These are phyloP conservation scores for Seira sanloemensis DNA, from an alignment of 2,888 invertebrate species.

Conservation along the genomic window DNA sequence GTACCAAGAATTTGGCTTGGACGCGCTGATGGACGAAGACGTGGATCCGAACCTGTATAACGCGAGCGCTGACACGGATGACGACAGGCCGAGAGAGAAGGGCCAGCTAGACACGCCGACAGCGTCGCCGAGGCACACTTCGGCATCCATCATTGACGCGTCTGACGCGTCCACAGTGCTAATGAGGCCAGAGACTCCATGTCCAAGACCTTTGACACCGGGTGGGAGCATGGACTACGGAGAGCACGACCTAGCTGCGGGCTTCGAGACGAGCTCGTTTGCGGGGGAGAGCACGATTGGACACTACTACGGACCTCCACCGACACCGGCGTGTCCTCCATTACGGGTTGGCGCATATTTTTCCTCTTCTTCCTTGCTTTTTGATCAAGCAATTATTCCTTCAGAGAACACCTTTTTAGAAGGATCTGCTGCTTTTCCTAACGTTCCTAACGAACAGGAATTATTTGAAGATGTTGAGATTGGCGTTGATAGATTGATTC, in stretches of 20 bases:
- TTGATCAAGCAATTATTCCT: slow-evolving; percentile 36
- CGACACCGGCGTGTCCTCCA: slow-evolving; percentile 51
- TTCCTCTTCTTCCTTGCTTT: slow-evolving; percentile 24
- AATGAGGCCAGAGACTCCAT: slow-evolving; percentile 38
- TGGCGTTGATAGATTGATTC: not conserved
- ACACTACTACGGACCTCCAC: slow-evolving; percentile 31
- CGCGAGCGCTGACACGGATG: not conserved
- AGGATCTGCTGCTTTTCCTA: slow-evolving; percentile 57
- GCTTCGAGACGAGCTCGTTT: slow-evolving; percentile 23
- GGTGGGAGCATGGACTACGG: slow-evolving; percentile 23
- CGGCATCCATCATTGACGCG: not conserved
- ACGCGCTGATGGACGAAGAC: not conserved
- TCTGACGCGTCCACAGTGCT: not conserved
- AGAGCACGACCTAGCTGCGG: not conserved
- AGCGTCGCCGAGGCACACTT: slow-evolving; percentile 22
- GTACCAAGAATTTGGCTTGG: not conserved
- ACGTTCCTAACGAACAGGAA: slow-evolving; percentile 43
- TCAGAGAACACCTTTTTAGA: slow-evolving; percentile 29
- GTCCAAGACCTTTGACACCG: slow-evolving; percentile 38
- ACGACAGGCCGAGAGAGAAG: not conserved
- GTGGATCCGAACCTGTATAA: slow-evolving; percentile 25
- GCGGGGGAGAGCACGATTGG: not conserved
- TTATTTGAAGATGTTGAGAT: slow-evolving; percentile 15
- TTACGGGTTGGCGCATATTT: slow-evolving; percentile 53
- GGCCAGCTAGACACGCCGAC: slow-evolving; percentile 34